Percentiles rank a stretch among this genome's conserved stretches.
These are phyloP conservation scores for Itoplectis maculator DNA, from an alignment of 2,888 invertebrate genomes.

Conservation along the genomic window DNA sequence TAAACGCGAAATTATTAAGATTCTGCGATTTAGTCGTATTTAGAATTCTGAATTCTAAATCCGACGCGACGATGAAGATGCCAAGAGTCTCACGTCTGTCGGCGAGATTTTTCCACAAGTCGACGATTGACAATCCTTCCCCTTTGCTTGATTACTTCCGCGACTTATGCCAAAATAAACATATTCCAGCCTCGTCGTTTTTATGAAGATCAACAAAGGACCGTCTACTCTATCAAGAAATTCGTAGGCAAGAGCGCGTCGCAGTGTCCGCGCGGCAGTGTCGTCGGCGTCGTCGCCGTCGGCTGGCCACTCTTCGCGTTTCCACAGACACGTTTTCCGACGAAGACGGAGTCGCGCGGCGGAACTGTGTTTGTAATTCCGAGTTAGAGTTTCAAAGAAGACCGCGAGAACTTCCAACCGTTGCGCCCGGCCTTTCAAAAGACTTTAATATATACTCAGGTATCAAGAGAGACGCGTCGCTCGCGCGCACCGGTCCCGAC, in stretches of 20 bases:
- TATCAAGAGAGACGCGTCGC: too few relatives aligned
- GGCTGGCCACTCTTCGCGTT: background rate
- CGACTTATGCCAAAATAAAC: background rate
- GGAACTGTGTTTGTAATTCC: constrained; percentile 15
- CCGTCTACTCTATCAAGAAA: background rate
- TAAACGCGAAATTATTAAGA: too few relatives aligned
- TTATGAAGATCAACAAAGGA: background rate
- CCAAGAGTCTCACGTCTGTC: too few relatives aligned
- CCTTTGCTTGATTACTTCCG: background rate
- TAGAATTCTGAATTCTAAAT: too few relatives aligned
- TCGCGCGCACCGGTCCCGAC: too few relatives aligned
- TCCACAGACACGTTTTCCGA: background rate
- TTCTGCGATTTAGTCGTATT: too few relatives aligned
- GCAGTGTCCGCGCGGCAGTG: background rate
- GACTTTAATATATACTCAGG: constrained; percentile 2
- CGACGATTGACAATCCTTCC: background rate
- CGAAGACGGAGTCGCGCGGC: too few relatives aligned
- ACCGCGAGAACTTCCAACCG: background rate
- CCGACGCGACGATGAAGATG: too few relatives aligned
- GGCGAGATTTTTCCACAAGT: background rate
- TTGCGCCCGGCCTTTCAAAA: background rate
- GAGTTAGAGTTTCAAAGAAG: background rate
- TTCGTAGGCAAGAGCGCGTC: background rate
- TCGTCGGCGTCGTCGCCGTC: background rate
- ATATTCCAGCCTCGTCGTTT: background rate